A percentile compares a stretch with the other conserved stretches of the same genome.
phyloP scores from a whole-genome alignment of 2,888 invertebrate genomes.

The Agrotis exclamationis region DNA sequence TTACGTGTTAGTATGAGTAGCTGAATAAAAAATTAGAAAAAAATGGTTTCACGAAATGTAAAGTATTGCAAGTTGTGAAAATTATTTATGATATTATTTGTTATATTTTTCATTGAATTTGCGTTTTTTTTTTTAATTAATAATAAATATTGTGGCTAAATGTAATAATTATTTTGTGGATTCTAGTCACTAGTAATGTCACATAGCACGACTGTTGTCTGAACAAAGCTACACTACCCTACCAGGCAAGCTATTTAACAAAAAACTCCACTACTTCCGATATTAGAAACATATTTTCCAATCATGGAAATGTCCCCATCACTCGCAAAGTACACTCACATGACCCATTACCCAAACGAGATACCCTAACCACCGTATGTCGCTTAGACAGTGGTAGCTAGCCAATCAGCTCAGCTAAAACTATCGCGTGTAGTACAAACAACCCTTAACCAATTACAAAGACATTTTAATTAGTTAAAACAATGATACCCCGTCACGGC shows the following conservation, averaged over 20 bases:
- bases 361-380: background rate
- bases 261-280: background rate
- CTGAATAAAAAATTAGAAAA: background rate
- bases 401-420: slow-evolving; percentile 7
- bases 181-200: too few relatives aligned
- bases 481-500: slow-evolving; percentile 44
- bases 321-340: background rate
- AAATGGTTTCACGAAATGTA: background rate
- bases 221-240: too few relatives aligned
- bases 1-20: background rate
- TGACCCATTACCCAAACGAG: slow-evolving; percentile 7
- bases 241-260: background rate
- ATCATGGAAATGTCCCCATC: background rate
- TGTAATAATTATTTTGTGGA: too few relatives aligned
- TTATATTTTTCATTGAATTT: too few relatives aligned
- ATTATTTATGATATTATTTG: too few relatives aligned
- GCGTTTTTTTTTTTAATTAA: too few relatives aligned
- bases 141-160: too few relatives aligned
- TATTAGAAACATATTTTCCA: background rate
- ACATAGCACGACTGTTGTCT: too few relatives aligned
- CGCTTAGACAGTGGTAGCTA: background rate
- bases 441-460: slow-evolving; percentile 49
- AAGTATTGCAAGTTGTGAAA: too few relatives aligned
- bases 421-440: slow-evolving; percentile 50
- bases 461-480: slow-evolving; percentile 60